These are phyloP conservation scores for Eulithis prunata DNA, from an alignment of 2,888 invertebrate genomes.

Conservation along the genomic window DNA sequence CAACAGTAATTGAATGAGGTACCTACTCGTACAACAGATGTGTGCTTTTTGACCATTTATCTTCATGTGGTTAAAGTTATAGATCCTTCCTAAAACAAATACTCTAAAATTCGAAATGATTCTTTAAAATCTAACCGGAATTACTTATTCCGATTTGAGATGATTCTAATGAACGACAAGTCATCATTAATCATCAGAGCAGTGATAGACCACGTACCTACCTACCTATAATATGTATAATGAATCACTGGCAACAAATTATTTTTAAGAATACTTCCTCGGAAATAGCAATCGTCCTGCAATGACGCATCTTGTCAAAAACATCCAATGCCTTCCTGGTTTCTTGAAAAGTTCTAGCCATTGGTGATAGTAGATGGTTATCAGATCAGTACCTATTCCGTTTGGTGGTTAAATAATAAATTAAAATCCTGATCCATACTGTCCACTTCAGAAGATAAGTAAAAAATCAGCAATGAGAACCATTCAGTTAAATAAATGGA, in stretches of 20 bases:
- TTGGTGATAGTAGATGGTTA: too few species aligned
- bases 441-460: too few species aligned
- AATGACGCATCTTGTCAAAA: conserved; percentile 20
- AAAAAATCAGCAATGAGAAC: too few species aligned
- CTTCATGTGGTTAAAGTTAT: neutral
- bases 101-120: too few species aligned
- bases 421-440: too few species aligned
- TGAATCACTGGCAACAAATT: conserved; percentile 16
- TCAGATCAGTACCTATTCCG: too few species aligned
- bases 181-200: conserved; percentile 3
- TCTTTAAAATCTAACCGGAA: too few species aligned
- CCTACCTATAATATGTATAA: conserved; percentile 18
- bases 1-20: conserved; percentile 35
- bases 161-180: too few species aligned
- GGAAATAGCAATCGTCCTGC: conserved; percentile 16
- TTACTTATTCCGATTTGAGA: too few species aligned
- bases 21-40: neutral
- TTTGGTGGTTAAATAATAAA: too few species aligned
- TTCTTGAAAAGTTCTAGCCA: neutral
- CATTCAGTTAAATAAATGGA: too few species aligned
- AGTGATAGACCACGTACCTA: neutral
- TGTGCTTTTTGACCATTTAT: neutral
- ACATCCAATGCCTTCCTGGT: neutral
- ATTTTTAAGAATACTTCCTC: conserved; percentile 2
- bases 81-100: neutral